Evolutionary conservation across 2,888 invertebrate species (phyloP).

Genomic region (Macrophya alboannulata): DNA sequence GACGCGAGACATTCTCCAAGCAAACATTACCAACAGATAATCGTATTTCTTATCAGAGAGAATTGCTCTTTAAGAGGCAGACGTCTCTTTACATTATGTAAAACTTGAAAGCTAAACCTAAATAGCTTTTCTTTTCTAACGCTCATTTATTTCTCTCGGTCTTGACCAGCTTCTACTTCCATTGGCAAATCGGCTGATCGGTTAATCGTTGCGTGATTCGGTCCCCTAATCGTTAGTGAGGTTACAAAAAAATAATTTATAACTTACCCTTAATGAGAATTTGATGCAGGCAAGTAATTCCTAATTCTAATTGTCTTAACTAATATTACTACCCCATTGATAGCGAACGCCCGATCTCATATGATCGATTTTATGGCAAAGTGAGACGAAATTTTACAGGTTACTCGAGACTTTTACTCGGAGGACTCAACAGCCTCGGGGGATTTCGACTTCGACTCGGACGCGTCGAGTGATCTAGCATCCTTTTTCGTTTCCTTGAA

Average conservation of each 20-base stretch:
- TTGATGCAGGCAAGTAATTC: constrained; percentile 35
- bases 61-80: background rate
- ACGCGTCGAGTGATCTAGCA: constrained; percentile 65
- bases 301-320: constrained; percentile 22
- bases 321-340: constrained; percentile 15
- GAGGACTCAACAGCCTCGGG: constrained; percentile 21
- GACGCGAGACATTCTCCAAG: background rate
- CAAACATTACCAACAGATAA: constrained; percentile 18
- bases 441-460: constrained; percentile 61
- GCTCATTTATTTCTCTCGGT: background rate
- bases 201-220: background rate
- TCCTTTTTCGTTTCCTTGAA: constrained; percentile 70
- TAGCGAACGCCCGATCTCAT: constrained; percentile 43
- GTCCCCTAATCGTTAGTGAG: constrained; percentile 41
- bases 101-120: background rate
- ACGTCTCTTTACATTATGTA: background rate
- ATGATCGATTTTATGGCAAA: constrained; percentile 51
- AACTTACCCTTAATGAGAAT: constrained; percentile 51
- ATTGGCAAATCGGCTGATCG: background rate
- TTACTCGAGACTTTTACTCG: constrained; percentile 13
- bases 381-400: constrained; percentile 29
- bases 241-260: constrained; percentile 47
- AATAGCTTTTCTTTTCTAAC: background rate
- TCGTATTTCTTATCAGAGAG: background rate
- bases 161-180: background rate